Base-by-base conservation (phyloP, 2,888 invertebrate genomes). In the Pecten maximus region DNA sequence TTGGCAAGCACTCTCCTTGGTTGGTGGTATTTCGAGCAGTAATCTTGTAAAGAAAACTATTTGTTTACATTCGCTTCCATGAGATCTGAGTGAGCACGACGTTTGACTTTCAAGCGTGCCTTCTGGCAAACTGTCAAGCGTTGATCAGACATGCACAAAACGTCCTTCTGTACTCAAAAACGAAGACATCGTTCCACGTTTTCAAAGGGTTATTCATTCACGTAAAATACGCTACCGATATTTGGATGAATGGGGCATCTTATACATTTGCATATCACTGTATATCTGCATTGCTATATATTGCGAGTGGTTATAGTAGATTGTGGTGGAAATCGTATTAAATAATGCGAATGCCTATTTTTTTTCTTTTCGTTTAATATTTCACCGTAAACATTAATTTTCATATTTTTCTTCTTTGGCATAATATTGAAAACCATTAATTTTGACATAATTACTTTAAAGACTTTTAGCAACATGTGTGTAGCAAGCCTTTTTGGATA, bases 121-220 rank as follows among this genome's bases (percentile, higher is more conserved):
- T 50, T 50, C 50, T 74, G 60, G 60, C 60, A 74, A 28, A 74
- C 28, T 74, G 60, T 74, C 60, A 74, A 74, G 28, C 60, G 60
- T 74, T 74, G 28, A 74, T 74, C 74, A 28, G 35, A 74, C 74
- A 28, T 28, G 74, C 35, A 74, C 1, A 74, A 28, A 35, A 16
- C 74, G n/a, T n/a, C n/a, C 60, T 60, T 0, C 60, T 60, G 60
- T 60, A 60, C 60, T 60, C 23, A 60, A 2, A 23, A 23, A n/a
- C n/a, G 2, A n/a, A 10, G 44, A 60, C 60, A 19, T 60, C 23
- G 1, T 16, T n/a, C 6, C 60, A 60, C n/a, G 60, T 23, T 8
- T 6, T n/a, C 16, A 8, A 0, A 3, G 60, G 6, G 23, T n/a
- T 60, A 60, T n/a, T 60, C 60, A n/a, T 23, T 60, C n/a, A 6